Conservation (phyloP, 2,113 vertebrate genomes). For the Hippocampus abdominalis region DNA sequence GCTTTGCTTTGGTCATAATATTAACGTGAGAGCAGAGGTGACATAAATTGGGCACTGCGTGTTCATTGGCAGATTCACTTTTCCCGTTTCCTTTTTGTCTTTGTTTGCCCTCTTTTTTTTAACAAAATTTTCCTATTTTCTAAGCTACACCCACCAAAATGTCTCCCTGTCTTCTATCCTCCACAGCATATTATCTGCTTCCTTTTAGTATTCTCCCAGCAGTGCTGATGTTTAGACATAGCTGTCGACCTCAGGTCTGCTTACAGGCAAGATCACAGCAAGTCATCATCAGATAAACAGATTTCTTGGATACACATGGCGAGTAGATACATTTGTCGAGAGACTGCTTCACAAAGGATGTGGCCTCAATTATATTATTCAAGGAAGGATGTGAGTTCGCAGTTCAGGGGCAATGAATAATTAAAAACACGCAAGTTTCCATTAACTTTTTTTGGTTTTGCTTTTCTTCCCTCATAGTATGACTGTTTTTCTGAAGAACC, state of each 20-base stretch:
- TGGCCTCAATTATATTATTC: conserved; percentile 35
- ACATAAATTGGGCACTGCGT: background rate
- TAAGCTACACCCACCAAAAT: conserved; percentile 24
- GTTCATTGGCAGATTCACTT: background rate
- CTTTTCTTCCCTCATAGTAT: conserved; percentile 19
- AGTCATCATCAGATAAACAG: conserved; percentile 65
- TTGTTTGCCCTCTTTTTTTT: background rate
- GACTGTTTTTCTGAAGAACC: conserved; percentile 24
- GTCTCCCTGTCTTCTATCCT: conserved; percentile 31
- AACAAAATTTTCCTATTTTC: background rate
- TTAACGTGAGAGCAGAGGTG: background rate
- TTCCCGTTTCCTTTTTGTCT: background rate
- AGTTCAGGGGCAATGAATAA: conserved; percentile 46
- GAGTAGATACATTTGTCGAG: conserved; percentile 56
- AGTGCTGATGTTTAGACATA: conserved; percentile 35
- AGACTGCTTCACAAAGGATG: conserved; percentile 35
- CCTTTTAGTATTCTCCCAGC: conserved; percentile 44
- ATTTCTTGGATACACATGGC: conserved; percentile 62
- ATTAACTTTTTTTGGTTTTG: background rate
- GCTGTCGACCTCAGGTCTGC: conserved; percentile 50
- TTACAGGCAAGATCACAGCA: conserved; percentile 63
- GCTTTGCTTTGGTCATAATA: background rate
- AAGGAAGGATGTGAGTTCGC: conserved; percentile 51
- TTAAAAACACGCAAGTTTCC: conserved; percentile 17
- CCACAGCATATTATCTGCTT: conserved; percentile 41